A percentile compares a stretch with the other conserved stretches of the same genome.
Conservation (phyloP, 1,140 invertebrate genomes). For the Cydia fagiglandana region DNA sequence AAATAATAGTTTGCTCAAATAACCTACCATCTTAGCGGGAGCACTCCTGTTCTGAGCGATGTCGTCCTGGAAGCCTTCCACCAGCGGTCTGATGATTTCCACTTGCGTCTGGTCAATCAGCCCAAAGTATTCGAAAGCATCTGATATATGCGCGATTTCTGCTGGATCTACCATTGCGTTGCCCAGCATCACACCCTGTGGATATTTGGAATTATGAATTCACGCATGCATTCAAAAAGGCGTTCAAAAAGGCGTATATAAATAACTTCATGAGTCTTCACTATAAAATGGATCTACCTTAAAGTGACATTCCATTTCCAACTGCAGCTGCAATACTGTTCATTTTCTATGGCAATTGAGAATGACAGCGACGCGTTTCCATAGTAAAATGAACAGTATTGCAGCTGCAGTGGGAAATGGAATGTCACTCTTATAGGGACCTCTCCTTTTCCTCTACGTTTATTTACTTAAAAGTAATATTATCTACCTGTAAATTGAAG, state of each 20-base stretch:
- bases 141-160: conserved; percentile 86
- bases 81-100: conserved; percentile 59
- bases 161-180: conserved; percentile 90
- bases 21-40: conserved; percentile 58
- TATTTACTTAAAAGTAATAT: conserved; percentile 9
- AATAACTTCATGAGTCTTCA: no score
- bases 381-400: no score
- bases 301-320: no score
- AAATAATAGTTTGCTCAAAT: neutral
- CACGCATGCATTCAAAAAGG: no score
- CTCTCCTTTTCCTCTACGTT: no score
- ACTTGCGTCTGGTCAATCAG: conserved; percentile 82
- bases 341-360: no score
- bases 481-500: conserved; percentile 81
- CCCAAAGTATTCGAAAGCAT: conserved; percentile 87
- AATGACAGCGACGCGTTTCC: no score
- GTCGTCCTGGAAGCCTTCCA: conserved; percentile 50
- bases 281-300: no score
- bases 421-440: no score
- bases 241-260: no score
- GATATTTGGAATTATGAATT: neutral
- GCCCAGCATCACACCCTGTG: conserved; percentile 87
- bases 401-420: no score
- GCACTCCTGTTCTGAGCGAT: conserved; percentile 56
- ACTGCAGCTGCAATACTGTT: no score